Conservation (phyloP, 2,797 vertebrate genomes). For the Acrossocheilus wenchowensis region DNA sequence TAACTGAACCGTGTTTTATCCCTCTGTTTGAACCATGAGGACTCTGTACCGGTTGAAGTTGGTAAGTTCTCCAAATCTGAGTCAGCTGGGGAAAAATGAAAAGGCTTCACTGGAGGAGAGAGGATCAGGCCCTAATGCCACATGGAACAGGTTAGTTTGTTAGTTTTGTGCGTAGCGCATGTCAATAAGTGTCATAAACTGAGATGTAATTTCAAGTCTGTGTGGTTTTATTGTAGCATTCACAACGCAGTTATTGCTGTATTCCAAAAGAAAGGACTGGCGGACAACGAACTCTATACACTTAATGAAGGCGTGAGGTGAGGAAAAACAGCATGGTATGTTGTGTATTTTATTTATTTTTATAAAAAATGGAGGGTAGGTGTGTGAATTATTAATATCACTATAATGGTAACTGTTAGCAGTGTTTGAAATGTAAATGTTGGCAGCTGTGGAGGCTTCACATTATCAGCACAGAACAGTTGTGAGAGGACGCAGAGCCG, state of each 20-base stretch:
- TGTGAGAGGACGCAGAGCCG: conserved; percentile 3
- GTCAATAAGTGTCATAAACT: background rate
- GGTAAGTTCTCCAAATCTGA: conserved; percentile 99
- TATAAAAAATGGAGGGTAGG: background rate
- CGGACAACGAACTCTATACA: conserved; percentile 91
- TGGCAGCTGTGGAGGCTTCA: background rate
- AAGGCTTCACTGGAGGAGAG: conserved; percentile 91
- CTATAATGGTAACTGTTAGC: background rate
- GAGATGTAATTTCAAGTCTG: conserved; percentile 9
- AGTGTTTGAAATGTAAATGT: background rate
- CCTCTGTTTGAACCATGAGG: conserved; percentile 85
- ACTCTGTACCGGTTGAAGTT: conserved; percentile 99
- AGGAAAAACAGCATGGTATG: conserved; percentile 58
- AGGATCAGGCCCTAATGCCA: conserved; percentile 95
- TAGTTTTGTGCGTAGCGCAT: background rate
- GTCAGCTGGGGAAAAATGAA: conserved; percentile 95
- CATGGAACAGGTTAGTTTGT: conserved; percentile 93
- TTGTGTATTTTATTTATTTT: conserved; percentile 12
- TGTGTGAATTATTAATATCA: background rate
- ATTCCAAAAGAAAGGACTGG: conserved; percentile 95
- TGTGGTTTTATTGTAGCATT: conserved; percentile 80
- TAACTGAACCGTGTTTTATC: conserved; percentile 51
- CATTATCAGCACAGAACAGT: conserved; percentile 31
- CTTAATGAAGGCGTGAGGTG: conserved; percentile 99
- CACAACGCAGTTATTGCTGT: conserved; percentile 97